Evolutionary conservation across 2,113 vertebrate species (phyloP), one percentile per base, ranked within the genome.

Genomic region (Bos javanicus): DNA sequence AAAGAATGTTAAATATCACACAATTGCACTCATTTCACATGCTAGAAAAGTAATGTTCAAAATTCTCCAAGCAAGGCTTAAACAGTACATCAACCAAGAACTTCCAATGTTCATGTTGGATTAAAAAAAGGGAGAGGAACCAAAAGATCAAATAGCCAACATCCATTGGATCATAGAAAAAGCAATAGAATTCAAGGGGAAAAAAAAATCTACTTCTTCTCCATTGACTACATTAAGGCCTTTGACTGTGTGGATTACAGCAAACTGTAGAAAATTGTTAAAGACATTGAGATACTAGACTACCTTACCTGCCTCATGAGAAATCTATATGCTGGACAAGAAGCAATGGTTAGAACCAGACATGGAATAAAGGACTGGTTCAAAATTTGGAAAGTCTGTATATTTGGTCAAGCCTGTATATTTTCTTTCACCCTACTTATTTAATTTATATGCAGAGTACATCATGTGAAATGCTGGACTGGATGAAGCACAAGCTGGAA

Each of bases 91-190:
- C 17, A 71, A 71, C n/a, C 4, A 36, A 71, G 17, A 36, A 36
- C 2, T 36, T 71, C 19, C 64, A 71, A 0, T 71, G n/a, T 71
- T 71, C n/a, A 71, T 0, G 1, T 0, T 21, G 4, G n/a, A 36
- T 71, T 71, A 21, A 6, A 19, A 71, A 36, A 21, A 71, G 17
- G n/a, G 17, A 36, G n/a, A 36, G 17, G n/a, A 71, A 71, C 17
- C n/a, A 36, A 71, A 71, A 71, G 64, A 10, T 71, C 17, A 36
- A 36, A 71, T 21, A 36, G 8, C 9, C 17, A 36, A 36, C 9
- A 21, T 36, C n/a, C 17, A 1, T 11, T 71, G n/a, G 17, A 21
- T 21, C n/a, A 36, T 36, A 11, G 17, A 36, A 67, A 67, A 67
- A 67, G 2, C 17, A 71, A 71, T 10, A 71, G n/a, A 36, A 71